These are phyloP conservation scores for Gari tellinella DNA, from an alignment of 2,888 invertebrate species.

Conservation along the genomic window DNA sequence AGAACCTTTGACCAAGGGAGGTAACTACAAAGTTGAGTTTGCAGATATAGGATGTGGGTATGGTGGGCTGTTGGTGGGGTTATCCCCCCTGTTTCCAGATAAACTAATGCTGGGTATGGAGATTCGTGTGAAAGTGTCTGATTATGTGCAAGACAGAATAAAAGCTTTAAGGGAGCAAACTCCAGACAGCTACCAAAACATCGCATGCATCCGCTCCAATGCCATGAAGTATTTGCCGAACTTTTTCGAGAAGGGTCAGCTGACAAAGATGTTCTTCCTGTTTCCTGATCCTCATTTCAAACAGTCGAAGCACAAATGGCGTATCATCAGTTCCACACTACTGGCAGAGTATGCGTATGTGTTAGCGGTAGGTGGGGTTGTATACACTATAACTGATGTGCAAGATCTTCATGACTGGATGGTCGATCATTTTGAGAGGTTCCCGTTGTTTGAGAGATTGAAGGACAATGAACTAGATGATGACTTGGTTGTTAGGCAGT, in stretches of 20 bases:
- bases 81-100: slow-evolving; percentile 96
- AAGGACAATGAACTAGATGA: slow-evolving; percentile 89
- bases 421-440: slow-evolving; percentile 94
- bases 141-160: slow-evolving; percentile 98
- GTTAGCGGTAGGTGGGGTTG: slow-evolving; percentile 91
- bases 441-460: slow-evolving; percentile 94
- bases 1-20: slow-evolving; percentile 25
- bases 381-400: slow-evolving; percentile 99
- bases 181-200: slow-evolving; percentile 93
- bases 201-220: slow-evolving; percentile 97
- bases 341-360: slow-evolving; percentile 99
- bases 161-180: slow-evolving; percentile 91
- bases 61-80: slow-evolving; percentile 96
- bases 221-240: slow-evolving; percentile 99
- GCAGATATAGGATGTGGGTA: slow-evolving; percentile 99
- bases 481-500: slow-evolving; percentile 94
- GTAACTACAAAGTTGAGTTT: slow-evolving; percentile 90
- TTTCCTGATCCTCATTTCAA: slow-evolving; percentile 99
- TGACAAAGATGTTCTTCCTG: slow-evolving; percentile 98
- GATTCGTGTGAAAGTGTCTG: slow-evolving; percentile 98
- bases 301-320: slow-evolving; percentile 99
- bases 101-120: slow-evolving; percentile 97
- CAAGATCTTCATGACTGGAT: slow-evolving; percentile 99
- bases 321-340: slow-evolving; percentile 96
- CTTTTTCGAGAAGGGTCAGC: slow-evolving; percentile 96